Percentiles rank a stretch among this genome's conserved stretches.
phyloP scores from a whole-genome alignment of 2,797 vertebrate genomes.

The Cynopterus sphinx region DNA sequence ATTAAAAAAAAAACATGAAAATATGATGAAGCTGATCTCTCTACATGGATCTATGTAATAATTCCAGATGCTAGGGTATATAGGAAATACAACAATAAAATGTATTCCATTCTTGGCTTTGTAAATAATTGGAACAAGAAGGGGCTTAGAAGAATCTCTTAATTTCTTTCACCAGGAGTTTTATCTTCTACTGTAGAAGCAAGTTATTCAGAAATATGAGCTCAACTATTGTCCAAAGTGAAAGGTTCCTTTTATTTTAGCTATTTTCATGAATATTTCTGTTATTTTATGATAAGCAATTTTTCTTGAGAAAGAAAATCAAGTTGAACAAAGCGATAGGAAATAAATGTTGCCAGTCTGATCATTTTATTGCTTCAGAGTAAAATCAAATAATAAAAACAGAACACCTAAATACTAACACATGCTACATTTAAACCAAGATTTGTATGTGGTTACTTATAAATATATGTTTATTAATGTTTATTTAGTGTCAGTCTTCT shows the following conservation, averaged over 20 bases:
- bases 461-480: not conserved
- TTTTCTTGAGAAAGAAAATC: not conserved
- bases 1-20: not conserved
- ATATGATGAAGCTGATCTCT: not conserved
- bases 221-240: constrained; percentile 2
- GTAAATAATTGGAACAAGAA: constrained; percentile 5
- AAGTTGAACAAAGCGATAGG: not conserved
- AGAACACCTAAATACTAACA: not conserved
- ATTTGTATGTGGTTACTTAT: not conserved
- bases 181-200: not conserved
- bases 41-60: not conserved
- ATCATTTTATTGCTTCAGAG: not conserved
- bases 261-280: not conserved
- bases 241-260: not conserved
- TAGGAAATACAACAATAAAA: not conserved
- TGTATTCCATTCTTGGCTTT: not conserved
- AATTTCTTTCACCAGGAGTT: not conserved
- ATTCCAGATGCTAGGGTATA: not conserved
- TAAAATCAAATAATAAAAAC: constrained; percentile 21
- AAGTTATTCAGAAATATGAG: constrained; percentile 8
- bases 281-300: not conserved
- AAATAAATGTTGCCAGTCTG: not conserved
- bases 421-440: not conserved
- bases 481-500: not conserved
- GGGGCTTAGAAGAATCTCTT: not conserved